Evolutionary conservation across 2,888 invertebrate genomes (phyloP), one percentile per base, ranked within the genome.

Genomic region (Drosophila leonis): DNA sequence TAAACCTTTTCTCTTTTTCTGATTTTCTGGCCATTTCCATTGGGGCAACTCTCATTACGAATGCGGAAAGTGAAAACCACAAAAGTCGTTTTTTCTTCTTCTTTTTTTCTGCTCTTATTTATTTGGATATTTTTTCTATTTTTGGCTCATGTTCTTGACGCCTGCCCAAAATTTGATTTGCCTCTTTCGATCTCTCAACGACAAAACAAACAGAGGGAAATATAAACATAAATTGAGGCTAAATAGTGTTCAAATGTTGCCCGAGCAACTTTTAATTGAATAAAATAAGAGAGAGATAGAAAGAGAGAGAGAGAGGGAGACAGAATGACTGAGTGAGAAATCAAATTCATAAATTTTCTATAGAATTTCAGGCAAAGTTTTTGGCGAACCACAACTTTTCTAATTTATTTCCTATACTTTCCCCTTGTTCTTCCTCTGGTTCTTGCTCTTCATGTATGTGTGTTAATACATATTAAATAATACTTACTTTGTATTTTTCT

Each of bases 401-500:
- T 86, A 86, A 86, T 86, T 86, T 86, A 89, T 86, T 89, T 89
- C 70, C 79, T 71, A 82, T 84, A 80, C 70, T 39, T 54, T 15
- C 13, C 33, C 2, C 51, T 0, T 37, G 1, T 24, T 6, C 24
- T 24, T 35, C 35, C 8, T 24, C 52, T 24, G 20, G 4, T 24
- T 15, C 35, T 13, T 33, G 5, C 2, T 35, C 10, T 35, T 52
- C 72, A 70, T 70, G 71, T 71, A 63, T 72, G 71, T 71, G 67
- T 80, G 73, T 71, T 89, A 80, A 82, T 87, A 83, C 82, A 83
- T 79, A 89, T 87, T 87, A 79, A 81, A 89, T 83, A 85, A 81
- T 89, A 87, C 87, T 86, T 80, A 86, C 82, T 89, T 82, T 82
- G 68, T 84, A 73, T 89, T 86, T 81, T 74, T 70, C 84, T 77